Evolutionary conservation across 2,888 invertebrate genomes (phyloP).

Genomic region (Melangyna quadrimaculata): DNA sequence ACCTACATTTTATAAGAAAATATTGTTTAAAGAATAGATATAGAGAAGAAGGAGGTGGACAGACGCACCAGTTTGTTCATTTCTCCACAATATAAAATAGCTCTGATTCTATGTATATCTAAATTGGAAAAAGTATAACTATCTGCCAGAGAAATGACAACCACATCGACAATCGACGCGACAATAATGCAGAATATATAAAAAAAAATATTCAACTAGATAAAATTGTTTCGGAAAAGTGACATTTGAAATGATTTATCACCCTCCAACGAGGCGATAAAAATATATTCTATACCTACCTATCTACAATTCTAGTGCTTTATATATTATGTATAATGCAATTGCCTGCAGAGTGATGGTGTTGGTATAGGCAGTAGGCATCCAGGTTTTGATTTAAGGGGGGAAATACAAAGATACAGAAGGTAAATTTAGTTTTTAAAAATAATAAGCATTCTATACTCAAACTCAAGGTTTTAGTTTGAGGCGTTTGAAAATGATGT

Average conservation of each 20-base stretch:
- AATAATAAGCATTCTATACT: too few species aligned
- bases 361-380: background rate
- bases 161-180: background rate
- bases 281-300: conserved; percentile 45
- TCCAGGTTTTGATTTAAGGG: background rate
- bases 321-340: too few species aligned
- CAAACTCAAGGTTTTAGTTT: too few species aligned
- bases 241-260: conserved; percentile 81
- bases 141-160: conserved; percentile 13
- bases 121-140: background rate
- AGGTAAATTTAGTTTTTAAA: too few species aligned
- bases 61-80: conserved; percentile 2
- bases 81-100: conserved; percentile 38
- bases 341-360: background rate
- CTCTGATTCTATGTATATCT: background rate
- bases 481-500: too few species aligned
- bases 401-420: background rate
- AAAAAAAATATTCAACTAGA: conserved; percentile 74
- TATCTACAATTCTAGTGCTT: background rate
- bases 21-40: background rate
- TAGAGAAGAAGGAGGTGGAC: background rate
- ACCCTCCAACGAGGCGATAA: conserved; percentile 73
- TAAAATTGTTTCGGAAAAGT: conserved; percentile 81
- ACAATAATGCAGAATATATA: conserved; percentile 16
- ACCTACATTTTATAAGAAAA: background rate